These are phyloP conservation scores for Phalloptychus januarius DNA, from an alignment of 2,797 vertebrate genomes.

Conservation along the genomic window DNA sequence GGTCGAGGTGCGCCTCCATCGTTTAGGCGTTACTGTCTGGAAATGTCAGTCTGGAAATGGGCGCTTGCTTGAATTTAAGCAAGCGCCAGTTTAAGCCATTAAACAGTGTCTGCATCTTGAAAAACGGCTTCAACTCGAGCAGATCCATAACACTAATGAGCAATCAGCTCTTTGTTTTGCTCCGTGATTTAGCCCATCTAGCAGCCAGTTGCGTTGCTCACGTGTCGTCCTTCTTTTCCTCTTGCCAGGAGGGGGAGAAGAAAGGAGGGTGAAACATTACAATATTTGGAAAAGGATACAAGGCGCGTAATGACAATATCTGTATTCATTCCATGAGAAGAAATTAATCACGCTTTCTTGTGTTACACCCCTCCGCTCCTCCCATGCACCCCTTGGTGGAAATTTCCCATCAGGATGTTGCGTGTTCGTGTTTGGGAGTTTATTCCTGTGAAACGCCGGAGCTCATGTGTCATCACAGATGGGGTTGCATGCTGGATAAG, in stretches of 20 bases:
- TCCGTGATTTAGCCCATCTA: constrained; percentile 71
- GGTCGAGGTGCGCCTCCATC: constrained; percentile 55
- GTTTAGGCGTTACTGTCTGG: constrained; percentile 62
- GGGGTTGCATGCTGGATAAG: constrained; percentile 69
- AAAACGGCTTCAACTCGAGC: constrained; percentile 70
- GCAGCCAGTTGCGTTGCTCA: constrained; percentile 65
- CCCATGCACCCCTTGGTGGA: constrained; percentile 73
- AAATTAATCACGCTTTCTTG: constrained; percentile 78
- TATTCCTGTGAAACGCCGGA: constrained; percentile 76
- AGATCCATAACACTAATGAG: constrained; percentile 82
- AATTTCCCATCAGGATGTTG: constrained; percentile 71
- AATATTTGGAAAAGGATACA: constrained; percentile 80
- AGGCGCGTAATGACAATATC: constrained; percentile 82
- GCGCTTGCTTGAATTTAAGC: constrained; percentile 69
- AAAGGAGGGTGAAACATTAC: constrained; percentile 67
- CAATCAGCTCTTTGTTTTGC: constrained; percentile 80
- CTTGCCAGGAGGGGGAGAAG: constrained; percentile 53
- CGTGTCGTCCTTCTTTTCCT: constrained; percentile 77
- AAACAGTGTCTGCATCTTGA: constrained; percentile 71
- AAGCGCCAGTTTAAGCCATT: constrained; percentile 77
- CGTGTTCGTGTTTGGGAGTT: constrained; percentile 69
- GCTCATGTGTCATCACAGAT: constrained; percentile 81
- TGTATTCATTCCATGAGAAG: constrained; percentile 82
- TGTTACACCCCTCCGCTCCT: constrained; percentile 41
- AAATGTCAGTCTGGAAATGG: constrained; percentile 61